Evolutionary conservation across 2,888 invertebrate species (phyloP).

Genomic region (Ceraclea dissimilis): DNA sequence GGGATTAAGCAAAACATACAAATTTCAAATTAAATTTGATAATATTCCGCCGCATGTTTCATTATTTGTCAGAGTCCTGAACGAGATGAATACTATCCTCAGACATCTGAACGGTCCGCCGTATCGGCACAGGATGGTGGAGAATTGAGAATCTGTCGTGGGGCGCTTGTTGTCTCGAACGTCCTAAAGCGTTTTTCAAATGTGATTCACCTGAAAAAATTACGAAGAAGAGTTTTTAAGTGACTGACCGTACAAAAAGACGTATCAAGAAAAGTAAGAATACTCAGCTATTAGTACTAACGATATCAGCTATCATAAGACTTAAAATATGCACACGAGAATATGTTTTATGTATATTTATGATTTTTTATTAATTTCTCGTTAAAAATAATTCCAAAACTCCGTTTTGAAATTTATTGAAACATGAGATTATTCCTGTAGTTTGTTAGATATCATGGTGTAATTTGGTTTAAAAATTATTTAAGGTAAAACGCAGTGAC

Average conservation of each 20-base stretch:
- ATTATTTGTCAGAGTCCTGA: slow-evolving; percentile 38
- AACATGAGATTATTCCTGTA: too few species aligned
- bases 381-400: too few species aligned
- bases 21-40: neutral
- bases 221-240: neutral
- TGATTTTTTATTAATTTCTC: too few species aligned
- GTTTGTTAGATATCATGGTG: too few species aligned
- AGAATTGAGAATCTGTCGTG: slow-evolving; percentile 41
- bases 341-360: too few species aligned
- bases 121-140: slow-evolving; percentile 39
- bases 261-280: neutral
- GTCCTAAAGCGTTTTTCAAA: slow-evolving; percentile 38
- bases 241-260: neutral
- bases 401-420: too few species aligned
- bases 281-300: neutral
- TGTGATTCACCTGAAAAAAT: slow-evolving; percentile 41
- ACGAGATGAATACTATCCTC: slow-evolving; percentile 28
- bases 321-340: too few species aligned
- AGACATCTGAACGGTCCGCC: slow-evolving; percentile 31
- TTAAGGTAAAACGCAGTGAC: too few species aligned
- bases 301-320: too few species aligned
- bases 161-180: slow-evolving; percentile 34
- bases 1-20: neutral
- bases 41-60: neutral
- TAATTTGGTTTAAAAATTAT: too few species aligned